Evolutionary conservation across 2,888 invertebrate genomes (phyloP).

Genomic region (Sycophila texana): DNA sequence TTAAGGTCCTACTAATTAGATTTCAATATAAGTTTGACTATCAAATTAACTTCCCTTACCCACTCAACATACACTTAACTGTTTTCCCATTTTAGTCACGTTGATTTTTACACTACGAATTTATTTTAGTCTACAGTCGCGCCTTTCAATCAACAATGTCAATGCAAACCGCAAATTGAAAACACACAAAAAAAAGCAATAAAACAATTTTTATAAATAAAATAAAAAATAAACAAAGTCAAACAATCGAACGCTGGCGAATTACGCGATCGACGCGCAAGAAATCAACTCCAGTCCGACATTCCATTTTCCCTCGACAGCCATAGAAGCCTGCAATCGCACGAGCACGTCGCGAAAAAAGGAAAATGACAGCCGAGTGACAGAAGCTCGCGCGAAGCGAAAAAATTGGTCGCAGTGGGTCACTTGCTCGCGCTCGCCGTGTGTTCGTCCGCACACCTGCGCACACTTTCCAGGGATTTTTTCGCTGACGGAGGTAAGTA

Average conservation of each 20-base stretch:
- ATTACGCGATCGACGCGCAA: neutral
- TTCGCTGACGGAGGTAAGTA: conserved; percentile 15
- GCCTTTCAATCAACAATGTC: neutral
- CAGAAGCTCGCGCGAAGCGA: neutral
- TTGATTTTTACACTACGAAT: too few species aligned
- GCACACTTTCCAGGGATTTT: neutral
- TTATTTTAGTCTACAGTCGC: neutral
- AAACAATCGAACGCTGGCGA: neutral
- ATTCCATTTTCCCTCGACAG: neutral
- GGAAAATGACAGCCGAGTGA: neutral
- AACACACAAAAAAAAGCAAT: neutral
- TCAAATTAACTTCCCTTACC: too few species aligned
- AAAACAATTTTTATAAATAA: neutral
- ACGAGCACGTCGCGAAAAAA: too few species aligned
- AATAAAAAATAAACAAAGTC: neutral
- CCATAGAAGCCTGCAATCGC: neutral
- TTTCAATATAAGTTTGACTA: neutral
- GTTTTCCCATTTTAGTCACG: too few species aligned
- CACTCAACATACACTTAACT: too few species aligned
- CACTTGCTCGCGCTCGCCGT: neutral
- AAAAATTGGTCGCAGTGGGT: conserved; percentile 11
- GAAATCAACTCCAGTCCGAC: neutral
- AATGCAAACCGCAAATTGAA: neutral
- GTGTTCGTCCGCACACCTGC: neutral
- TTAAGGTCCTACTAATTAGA: neutral